Percentiles rank a stretch among this genome's conserved stretches.
These are phyloP conservation scores for Heliopora coerulea DNA, from an alignment of 92 coral and sea anemone genomes.

Conservation along the genomic window DNA sequence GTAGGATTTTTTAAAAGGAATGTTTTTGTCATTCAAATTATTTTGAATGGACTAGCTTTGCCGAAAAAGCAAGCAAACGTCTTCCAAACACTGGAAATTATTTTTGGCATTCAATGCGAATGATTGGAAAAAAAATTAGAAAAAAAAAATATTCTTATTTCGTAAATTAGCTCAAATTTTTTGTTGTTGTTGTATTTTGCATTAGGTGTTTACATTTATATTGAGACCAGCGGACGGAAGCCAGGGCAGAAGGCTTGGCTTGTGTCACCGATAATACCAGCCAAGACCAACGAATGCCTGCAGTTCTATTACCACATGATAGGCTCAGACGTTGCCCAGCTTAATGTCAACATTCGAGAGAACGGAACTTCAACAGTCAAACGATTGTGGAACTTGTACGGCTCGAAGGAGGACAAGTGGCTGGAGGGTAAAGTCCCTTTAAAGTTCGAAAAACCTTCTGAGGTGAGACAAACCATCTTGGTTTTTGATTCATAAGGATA, in stretches of 20 bases:
- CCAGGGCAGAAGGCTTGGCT: conserved; percentile 33
- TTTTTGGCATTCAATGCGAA: no score
- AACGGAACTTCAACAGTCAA: neutral
- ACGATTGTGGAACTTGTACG: conserved; percentile 29
- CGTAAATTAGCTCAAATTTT: no score
- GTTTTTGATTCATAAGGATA: no score
- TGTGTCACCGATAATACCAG: conserved; percentile 21
- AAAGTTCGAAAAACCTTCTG: conserved; percentile 18
- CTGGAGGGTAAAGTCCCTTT: conserved; percentile 22
- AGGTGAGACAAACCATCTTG: no score
- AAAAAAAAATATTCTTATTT: no score
- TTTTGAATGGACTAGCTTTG: no score
- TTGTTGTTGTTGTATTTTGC: neutral
- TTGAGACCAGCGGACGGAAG: conserved; percentile 35
- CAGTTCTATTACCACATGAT: conserved; percentile 23
- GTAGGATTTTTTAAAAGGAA: no score
- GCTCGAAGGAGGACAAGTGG: neutral
- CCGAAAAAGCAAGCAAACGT: no score
- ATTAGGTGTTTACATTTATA: conserved; percentile 20
- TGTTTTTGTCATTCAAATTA: no score
- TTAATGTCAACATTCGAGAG: conserved; percentile 27
- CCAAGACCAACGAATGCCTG: conserved; percentile 1
- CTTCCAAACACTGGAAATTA: no score
- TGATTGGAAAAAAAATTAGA: no score
- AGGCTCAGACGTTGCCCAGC: conserved; percentile 27